Evolutionary conservation across 2,888 invertebrate genomes (phyloP).

Genomic region (Mythimna ferrago): DNA sequence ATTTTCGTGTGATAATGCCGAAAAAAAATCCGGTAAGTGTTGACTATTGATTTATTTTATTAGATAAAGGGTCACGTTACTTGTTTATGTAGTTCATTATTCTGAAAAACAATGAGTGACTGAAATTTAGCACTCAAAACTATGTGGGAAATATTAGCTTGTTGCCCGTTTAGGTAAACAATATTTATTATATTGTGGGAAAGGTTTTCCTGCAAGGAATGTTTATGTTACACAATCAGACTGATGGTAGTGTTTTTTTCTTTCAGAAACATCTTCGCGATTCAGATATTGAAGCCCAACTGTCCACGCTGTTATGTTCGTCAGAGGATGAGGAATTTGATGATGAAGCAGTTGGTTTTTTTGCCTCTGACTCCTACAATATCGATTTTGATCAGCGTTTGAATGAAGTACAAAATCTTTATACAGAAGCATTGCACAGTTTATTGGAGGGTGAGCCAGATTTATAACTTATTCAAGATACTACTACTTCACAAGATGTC

Average conservation of each 20-base stretch:
- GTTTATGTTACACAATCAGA: constrained; percentile 11
- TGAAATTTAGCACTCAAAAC: constrained; percentile 8
- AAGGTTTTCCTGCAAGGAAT: no score
- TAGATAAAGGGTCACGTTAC: constrained; percentile 17
- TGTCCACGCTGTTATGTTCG: constrained; percentile 40
- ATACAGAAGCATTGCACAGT: constrained; percentile 46
- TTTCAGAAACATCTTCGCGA: constrained; percentile 43
- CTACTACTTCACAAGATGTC: constrained; percentile 41
- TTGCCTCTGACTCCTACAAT: constrained; percentile 34
- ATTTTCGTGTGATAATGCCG: constrained; percentile 12
- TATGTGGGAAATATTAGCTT: constrained; percentile 15
- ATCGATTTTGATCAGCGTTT: constrained; percentile 48
- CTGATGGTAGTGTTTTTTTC: constrained; percentile 22
- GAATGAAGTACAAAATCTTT: constrained; percentile 51
- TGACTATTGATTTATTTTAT: constrained; percentile 14
- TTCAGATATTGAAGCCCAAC: constrained; percentile 42
- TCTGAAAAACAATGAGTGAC: constrained; percentile 19
- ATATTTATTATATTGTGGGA: not conserved
- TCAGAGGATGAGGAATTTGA: constrained; percentile 41
- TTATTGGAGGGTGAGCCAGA: constrained; percentile 50
- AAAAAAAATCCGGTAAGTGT: constrained; percentile 17
- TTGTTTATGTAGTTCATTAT: constrained; percentile 14
- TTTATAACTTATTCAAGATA: constrained; percentile 49
- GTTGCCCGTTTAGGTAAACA: constrained; percentile 19
- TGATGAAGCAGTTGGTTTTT: constrained; percentile 46